Evolutionary conservation across 2,113 vertebrate genomes (phyloP), one percentile per base, ranked within the genome.

Genomic region (Sphaerodactylus townsendi): DNA sequence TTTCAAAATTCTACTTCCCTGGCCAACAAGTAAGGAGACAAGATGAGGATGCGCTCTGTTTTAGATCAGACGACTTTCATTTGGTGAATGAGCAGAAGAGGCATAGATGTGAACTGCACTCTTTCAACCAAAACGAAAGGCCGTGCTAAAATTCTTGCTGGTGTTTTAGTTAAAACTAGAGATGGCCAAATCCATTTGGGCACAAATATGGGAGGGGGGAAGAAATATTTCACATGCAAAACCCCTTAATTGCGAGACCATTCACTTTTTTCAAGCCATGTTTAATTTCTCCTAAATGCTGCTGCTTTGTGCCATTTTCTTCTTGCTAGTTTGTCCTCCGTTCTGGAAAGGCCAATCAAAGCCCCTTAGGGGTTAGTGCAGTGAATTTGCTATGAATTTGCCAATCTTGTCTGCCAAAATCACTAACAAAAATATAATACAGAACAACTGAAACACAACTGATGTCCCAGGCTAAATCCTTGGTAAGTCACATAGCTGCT

Each of bases 1-100:
- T 95, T 93, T 94, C 86, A 92, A 93, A 93, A 87, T 91, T 90
- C 90, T 87, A 92, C 87, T 88, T 92, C 88, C 91, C 85, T 83
- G 88, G 89, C 87, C 92, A 93, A 90, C 89, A 90, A 93, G 85
- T 84, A 76, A 91, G 88, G 81, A 91, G 92, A 88, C 91, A 93
- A 89, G 91, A 91, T 93, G 84, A 92, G 89, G 91, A 94, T 92
- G 87, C 89, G 91, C 91, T 82, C 90, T 88, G 77, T 90, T 94
- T 92, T 88, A 93, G 89, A 75, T 68, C 91, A 89, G 88, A 86
- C 79, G 89, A 82, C 85, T 1, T 85, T 92, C 92, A 94, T 92
- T 86, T 92, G 85, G 92, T 88, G 88, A 93, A 86, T 89, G 50
- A 87, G 87, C 90, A 77, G 79, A 85, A 64, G 0, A 10, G 81